Evolutionary conservation across 2,797 vertebrate genomes (phyloP).

Genomic region (Myotis pilosus): DNA sequence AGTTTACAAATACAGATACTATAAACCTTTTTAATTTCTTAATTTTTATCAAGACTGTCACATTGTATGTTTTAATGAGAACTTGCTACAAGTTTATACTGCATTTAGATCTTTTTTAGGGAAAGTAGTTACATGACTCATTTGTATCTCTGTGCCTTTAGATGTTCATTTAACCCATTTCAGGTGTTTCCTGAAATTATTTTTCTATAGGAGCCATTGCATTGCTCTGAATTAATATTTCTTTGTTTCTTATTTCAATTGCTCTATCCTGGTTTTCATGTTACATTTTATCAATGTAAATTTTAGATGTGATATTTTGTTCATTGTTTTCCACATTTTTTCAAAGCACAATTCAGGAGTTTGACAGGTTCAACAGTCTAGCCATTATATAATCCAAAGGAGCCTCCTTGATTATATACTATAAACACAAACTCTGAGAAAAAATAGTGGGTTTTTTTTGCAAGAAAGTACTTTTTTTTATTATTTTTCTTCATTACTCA

Average conservation of each 20-base stretch:
- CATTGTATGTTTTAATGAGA: constrained; percentile 41
- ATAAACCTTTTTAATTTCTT: constrained; percentile 38
- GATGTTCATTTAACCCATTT: constrained; percentile 24
- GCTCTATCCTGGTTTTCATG: constrained; percentile 35
- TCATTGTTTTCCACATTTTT: constrained; percentile 17
- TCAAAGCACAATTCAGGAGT: neutral
- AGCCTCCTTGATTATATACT: neutral
- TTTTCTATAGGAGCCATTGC: constrained; percentile 23
- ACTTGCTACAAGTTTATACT: neutral
- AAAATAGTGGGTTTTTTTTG: neutral
- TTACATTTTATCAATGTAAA: constrained; percentile 39
- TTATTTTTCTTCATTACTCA: constrained; percentile 65
- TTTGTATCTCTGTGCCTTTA: neutral
- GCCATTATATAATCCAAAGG: neutral
- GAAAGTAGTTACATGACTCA: constrained; percentile 1
- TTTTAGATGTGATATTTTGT: neutral
- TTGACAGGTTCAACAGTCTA: neutral
- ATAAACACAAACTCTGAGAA: constrained; percentile 29
- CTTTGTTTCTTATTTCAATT: constrained; percentile 22
- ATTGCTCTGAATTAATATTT: constrained; percentile 22
- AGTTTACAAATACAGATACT: constrained; percentile 2
- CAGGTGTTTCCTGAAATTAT: neutral
- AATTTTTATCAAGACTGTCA: neutral
- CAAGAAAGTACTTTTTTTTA: constrained; percentile 60
- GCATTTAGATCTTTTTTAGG: constrained; percentile 7